These are phyloP conservation scores for Gadopsis marmoratus DNA, from an alignment of 2,797 vertebrate species.

Conservation along the genomic window DNA sequence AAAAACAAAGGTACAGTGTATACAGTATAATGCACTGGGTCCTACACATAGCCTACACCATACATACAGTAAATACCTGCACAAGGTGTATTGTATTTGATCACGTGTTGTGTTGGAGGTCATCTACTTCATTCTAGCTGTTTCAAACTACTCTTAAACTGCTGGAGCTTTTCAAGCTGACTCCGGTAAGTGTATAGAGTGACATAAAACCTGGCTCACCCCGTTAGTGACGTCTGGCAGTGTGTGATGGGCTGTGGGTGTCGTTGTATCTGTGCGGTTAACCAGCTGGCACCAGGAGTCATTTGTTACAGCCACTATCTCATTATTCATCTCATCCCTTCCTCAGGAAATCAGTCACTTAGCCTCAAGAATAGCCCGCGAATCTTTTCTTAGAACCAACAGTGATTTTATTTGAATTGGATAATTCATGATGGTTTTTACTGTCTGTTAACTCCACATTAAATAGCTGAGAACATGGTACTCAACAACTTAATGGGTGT, in stretches of 20 bases:
- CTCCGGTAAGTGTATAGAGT: neutral
- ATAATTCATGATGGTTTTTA: slow-evolving; percentile 57
- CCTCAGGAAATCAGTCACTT: slow-evolving; percentile 61
- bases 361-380: slow-evolving; percentile 30
- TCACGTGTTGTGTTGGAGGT: neutral
- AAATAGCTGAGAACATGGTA: slow-evolving; percentile 37
- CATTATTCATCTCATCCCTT: slow-evolving; percentile 53
- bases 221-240: neutral
- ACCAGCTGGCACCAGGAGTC: slow-evolving; percentile 60
- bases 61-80: neutral
- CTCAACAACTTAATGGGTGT: slow-evolving; percentile 22
- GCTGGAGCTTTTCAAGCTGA: neutral
- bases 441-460: slow-evolving; percentile 41
- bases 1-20: neutral
- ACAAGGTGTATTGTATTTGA: neutral
- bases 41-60: neutral
- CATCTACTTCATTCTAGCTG: neutral
- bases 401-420: slow-evolving; percentile 35
- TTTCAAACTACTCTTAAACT: neutral
- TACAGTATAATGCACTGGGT: neutral
- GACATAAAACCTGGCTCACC: neutral
- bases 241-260: slow-evolving; percentile 19
- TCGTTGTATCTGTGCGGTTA: slow-evolving; percentile 29
- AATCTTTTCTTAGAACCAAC: slow-evolving; percentile 35
- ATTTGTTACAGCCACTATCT: slow-evolving; percentile 43